phyloP scores from a whole-genome alignment of 2,888 invertebrate species.

The Tribolium freemani region DNA sequence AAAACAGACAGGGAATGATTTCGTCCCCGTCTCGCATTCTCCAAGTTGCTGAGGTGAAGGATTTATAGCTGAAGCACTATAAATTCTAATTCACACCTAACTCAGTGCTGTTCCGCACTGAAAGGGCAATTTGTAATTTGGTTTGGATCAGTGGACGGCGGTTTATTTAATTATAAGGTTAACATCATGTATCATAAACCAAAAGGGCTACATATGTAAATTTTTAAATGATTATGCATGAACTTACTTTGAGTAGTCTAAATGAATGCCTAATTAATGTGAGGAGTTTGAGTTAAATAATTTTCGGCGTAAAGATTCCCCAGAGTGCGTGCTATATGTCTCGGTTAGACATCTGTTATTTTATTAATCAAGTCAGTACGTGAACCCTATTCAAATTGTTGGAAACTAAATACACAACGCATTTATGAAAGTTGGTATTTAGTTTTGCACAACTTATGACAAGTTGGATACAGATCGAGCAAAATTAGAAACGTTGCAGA shows the following conservation, averaged over 20 bases:
- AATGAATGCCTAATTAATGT: background rate
- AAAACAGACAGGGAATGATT: slow-evolving; percentile 50
- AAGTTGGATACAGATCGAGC: slow-evolving; percentile 27
- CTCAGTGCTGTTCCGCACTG: slow-evolving; percentile 43
- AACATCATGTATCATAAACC: slow-evolving; percentile 42
- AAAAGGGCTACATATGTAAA: background rate
- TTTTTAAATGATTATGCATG: background rate
- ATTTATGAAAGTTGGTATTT: slow-evolving; percentile 22
- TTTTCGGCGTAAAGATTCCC: slow-evolving; percentile 1
- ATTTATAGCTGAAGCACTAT: slow-evolving; percentile 52
- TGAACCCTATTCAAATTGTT: slow-evolving; percentile 36
- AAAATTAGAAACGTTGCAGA: slow-evolving; percentile 3
- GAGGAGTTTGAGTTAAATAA: background rate
- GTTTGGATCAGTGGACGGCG: slow-evolving; percentile 51
- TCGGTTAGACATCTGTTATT: slow-evolving; percentile 22
- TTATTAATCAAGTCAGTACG: slow-evolving; percentile 36
- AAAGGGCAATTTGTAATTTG: slow-evolving; percentile 54
- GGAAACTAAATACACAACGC: slow-evolving; percentile 30
- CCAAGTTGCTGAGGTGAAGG: slow-evolving; percentile 47
- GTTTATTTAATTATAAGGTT: slow-evolving; percentile 56
- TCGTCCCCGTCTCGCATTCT: slow-evolving; percentile 33
- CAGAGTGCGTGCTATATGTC: slow-evolving; percentile 25
- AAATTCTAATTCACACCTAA: slow-evolving; percentile 56
- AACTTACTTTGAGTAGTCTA: background rate
- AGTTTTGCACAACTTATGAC: slow-evolving; percentile 27